Conservation (phyloP, 2,113 vertebrate species). For the Polyodon spathula region DNA sequence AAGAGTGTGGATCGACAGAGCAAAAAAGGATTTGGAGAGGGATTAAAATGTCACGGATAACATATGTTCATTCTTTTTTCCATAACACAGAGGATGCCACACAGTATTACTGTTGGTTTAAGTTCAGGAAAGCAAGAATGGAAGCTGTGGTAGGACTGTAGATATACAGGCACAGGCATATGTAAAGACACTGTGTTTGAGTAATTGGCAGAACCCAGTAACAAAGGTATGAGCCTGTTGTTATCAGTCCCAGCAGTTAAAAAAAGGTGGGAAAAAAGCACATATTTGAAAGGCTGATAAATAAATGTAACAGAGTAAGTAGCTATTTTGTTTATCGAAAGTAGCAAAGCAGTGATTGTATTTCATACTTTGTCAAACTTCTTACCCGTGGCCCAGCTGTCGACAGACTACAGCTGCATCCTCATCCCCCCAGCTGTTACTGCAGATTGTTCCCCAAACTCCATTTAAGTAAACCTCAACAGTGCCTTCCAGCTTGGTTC, state of each 20-base stretch:
- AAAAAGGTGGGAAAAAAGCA: too few relatives aligned
- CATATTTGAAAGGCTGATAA: neutral
- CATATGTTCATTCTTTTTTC: neutral
- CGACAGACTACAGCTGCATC: conserved; percentile 71
- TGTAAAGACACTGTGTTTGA: too few relatives aligned
- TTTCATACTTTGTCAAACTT: neutral
- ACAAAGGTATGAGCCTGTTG: too few relatives aligned
- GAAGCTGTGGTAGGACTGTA: too few relatives aligned
- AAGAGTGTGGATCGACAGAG: conserved; percentile 10
- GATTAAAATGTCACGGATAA: conserved; percentile 4
- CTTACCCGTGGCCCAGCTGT: conserved; percentile 77
- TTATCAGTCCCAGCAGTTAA: too few relatives aligned
- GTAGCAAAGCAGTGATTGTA: neutral
- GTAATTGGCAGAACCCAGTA: too few relatives aligned
- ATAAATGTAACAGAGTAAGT: neutral
- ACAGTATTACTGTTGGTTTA: too few relatives aligned
- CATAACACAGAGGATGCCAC: too few relatives aligned
- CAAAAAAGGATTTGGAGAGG: conserved; percentile 21
- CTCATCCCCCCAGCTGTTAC: conserved; percentile 63
- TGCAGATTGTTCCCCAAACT: conserved; percentile 70
- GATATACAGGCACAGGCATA: too few relatives aligned
- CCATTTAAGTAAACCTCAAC: conserved; percentile 73
- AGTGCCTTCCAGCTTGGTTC: conserved; percentile 68
- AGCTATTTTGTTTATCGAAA: conserved; percentile 8
- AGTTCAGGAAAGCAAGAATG: too few relatives aligned